Evolutionary conservation across 2,888 invertebrate genomes (phyloP).

Genomic region (Limnephilus marmoratus): DNA sequence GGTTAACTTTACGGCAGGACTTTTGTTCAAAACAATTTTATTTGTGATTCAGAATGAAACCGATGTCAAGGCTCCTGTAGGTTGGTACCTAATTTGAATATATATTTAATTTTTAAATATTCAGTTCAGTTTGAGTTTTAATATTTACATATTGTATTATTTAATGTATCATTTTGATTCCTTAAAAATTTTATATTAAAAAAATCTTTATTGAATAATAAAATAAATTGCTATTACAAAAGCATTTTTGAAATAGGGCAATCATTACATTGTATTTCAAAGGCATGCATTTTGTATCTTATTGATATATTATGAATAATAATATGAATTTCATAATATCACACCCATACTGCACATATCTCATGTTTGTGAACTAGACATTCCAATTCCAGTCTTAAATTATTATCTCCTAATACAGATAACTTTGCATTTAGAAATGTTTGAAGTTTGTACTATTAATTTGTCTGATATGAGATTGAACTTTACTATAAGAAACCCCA

Average conservation of each 20-base stretch:
- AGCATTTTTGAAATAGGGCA: not conserved
- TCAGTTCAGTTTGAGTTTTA: not conserved
- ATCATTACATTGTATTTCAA: not conserved
- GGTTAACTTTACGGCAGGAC: slow-evolving; percentile 75
- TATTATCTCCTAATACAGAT: too few species aligned
- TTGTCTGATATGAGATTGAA: not conserved
- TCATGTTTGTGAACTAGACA: too few species aligned
- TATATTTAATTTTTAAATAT: not conserved
- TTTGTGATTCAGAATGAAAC: slow-evolving; percentile 74
- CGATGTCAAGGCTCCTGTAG: slow-evolving; percentile 21
- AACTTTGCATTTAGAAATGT: too few species aligned
- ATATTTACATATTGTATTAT: not conserved
- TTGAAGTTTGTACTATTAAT: not conserved
- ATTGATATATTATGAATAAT: not conserved
- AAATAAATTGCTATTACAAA: not conserved
- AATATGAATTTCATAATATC: not conserved
- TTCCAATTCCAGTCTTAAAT: too few species aligned
- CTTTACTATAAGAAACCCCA: too few species aligned
- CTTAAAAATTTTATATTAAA: not conserved
- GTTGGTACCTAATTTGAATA: slow-evolving; percentile 13
- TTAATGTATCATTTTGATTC: not conserved
- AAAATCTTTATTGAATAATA: not conserved
- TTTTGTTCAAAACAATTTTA: slow-evolving; percentile 77
- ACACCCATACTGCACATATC: too few species aligned
- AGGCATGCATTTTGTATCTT: not conserved